Evolutionary conservation across 2,113 vertebrate genomes (phyloP).

Genomic region (Trinectes maculatus): DNA sequence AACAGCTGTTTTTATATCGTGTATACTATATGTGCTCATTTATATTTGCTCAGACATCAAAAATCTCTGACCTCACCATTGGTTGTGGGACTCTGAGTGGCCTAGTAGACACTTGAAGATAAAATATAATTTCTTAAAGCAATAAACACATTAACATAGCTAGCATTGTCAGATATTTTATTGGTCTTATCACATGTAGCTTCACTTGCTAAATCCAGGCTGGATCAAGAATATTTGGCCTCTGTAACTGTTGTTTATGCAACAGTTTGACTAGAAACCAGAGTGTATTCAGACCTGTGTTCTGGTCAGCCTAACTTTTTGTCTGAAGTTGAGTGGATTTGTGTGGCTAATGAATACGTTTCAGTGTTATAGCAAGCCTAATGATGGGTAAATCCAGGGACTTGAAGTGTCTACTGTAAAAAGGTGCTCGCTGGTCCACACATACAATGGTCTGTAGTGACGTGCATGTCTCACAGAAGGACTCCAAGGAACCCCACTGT

Average conservation of each 20-base stretch:
- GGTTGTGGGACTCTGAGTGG: slow-evolving; percentile 75
- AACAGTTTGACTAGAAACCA: slow-evolving; percentile 34
- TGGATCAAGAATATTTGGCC: slow-evolving; percentile 57
- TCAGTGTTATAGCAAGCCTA: slow-evolving; percentile 44
- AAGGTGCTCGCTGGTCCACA: slow-evolving; percentile 77
- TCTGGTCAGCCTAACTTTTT: slow-evolving; percentile 43
- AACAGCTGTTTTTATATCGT: slow-evolving; percentile 79
- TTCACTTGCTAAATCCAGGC: slow-evolving; percentile 58
- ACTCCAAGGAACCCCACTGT: slow-evolving; percentile 5
- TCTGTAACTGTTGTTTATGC: slow-evolving; percentile 49
- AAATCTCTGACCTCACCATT: slow-evolving; percentile 73
- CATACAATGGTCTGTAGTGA: slow-evolving; percentile 58
- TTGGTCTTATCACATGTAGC: slow-evolving; percentile 73
- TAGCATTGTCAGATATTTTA: slow-evolving; percentile 65
- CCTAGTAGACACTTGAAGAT: slow-evolving; percentile 78
- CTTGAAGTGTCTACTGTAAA: slow-evolving; percentile 69
- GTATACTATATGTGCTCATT: slow-evolving; percentile 77
- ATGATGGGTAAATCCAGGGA: slow-evolving; percentile 61
- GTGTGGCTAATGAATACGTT: slow-evolving; percentile 40
- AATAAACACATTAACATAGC: slow-evolving; percentile 81
- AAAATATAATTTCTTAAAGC: slow-evolving; percentile 81
- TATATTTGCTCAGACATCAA: slow-evolving; percentile 74
- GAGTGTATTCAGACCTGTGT: slow-evolving; percentile 20
- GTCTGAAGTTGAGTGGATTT: slow-evolving; percentile 40
- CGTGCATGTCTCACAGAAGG: slow-evolving; percentile 43